Evolutionary conservation across 2,113 vertebrate species (phyloP).

Genomic region (Actenoides lindsayi): DNA sequence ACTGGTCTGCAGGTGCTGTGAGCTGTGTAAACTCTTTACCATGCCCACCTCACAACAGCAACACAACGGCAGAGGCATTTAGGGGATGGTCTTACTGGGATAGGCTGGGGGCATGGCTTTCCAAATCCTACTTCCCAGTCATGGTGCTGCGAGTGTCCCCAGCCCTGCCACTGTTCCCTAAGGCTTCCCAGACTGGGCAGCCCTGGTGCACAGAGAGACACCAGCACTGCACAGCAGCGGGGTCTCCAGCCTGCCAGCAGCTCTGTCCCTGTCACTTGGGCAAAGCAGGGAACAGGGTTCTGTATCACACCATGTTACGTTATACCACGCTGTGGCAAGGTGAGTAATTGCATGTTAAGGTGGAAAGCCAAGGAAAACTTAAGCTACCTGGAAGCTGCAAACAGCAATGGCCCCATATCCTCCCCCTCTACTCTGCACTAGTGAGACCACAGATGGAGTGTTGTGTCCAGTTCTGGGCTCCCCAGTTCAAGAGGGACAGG

Average conservation of each 20-base stretch:
- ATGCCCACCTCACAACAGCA: background rate
- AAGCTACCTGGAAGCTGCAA: background rate
- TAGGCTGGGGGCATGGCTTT: background rate
- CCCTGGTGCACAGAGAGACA: background rate
- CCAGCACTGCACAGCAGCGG: background rate
- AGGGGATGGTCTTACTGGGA: background rate
- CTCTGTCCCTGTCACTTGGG: background rate
- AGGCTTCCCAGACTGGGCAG: background rate
- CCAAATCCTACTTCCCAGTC: background rate
- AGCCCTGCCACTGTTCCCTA: accelerated
- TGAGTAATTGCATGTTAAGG: background rate
- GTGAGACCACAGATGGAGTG: too few relatives aligned
- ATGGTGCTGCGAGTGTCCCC: background rate
- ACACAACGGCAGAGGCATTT: background rate
- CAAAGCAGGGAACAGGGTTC: background rate
- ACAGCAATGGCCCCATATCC: background rate
- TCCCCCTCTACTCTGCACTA: background rate
- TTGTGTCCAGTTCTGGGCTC: too few relatives aligned
- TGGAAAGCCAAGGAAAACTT: background rate
- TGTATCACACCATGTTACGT: accelerated
- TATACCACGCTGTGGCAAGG: background rate
- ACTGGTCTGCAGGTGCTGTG: background rate
- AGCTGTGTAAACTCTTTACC: background rate
- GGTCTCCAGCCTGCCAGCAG: background rate
- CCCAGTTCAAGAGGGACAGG: too few relatives aligned